Percentiles rank a stretch among this genome's conserved stretches.
Conservation (phyloP, 1,140 invertebrate species). For the Theocolax elegans region DNA sequence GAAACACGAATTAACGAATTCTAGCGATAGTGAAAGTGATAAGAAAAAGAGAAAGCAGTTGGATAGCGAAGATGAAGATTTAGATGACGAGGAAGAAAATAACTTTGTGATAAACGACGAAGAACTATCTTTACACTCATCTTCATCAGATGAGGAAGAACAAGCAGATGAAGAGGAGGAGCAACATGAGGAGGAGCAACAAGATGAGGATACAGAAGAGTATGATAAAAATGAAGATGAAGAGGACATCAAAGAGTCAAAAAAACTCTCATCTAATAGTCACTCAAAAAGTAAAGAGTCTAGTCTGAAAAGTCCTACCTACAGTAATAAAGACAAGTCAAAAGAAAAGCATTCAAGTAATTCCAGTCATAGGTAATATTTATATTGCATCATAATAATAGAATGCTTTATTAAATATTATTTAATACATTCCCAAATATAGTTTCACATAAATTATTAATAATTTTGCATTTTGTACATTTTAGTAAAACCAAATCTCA, state of each 20-base stretch:
- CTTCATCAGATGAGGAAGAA: constrained; percentile 1
- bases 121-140: constrained; percentile 19
- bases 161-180: constrained; percentile 19
- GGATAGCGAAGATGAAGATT: constrained; percentile 20
- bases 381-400: neutral
- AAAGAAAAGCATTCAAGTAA: constrained; percentile 43
- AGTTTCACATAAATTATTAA: neutral
- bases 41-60: constrained; percentile 36
- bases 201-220: constrained; percentile 31
- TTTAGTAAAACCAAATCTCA: constrained; percentile 30
- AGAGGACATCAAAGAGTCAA: constrained; percentile 8
- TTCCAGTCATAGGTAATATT: constrained; percentile 4
- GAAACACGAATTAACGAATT: constrained; percentile 32
- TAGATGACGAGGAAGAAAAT: constrained; percentile 8
- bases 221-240: constrained; percentile 33
- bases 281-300: constrained; percentile 33
- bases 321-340: constrained; percentile 47
- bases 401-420: neutral
- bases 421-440: too few relatives aligned
- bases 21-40: constrained; percentile 36
- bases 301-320: constrained; percentile 41
- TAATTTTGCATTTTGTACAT: neutral
- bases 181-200: constrained; percentile 33
- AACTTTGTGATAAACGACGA: constrained; percentile 25
- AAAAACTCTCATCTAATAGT: constrained; percentile 7